These are phyloP conservation scores for Mylabris sibirica DNA, from an alignment of 2,888 invertebrate species.

Conservation along the genomic window DNA sequence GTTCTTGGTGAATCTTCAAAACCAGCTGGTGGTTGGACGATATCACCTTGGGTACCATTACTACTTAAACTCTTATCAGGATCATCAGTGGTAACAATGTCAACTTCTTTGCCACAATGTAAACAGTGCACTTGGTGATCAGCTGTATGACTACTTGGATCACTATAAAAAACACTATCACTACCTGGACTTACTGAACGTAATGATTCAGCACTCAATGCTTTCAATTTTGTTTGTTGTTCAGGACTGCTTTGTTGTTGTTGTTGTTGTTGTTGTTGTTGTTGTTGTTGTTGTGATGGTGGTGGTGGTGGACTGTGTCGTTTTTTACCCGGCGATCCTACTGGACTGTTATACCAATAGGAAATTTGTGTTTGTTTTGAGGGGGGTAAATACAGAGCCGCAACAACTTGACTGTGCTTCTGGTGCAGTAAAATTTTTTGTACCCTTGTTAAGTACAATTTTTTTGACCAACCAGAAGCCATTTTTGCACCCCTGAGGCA, in stretches of 20 bases:
- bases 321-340: slow-evolving; percentile 66
- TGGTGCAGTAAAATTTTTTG: too few relatives aligned
- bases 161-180: slow-evolving; percentile 89
- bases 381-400: too few relatives aligned
- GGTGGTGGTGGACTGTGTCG: slow-evolving; percentile 51
- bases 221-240: slow-evolving; percentile 68
- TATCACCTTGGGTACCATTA: slow-evolving; percentile 63
- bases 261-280: slow-evolving; percentile 55
- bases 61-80: slow-evolving; percentile 49
- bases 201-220: slow-evolving; percentile 85
- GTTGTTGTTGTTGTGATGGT: slow-evolving; percentile 56
- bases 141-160: slow-evolving; percentile 68
- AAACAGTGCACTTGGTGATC: slow-evolving; percentile 73
- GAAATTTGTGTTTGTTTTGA: slow-evolving; percentile 14
- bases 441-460: too few relatives aligned
- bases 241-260: slow-evolving; percentile 56
- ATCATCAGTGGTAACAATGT: slow-evolving; percentile 59
- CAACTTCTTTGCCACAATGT: slow-evolving; percentile 82
- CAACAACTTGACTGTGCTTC: too few relatives aligned
- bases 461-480: too few relatives aligned
- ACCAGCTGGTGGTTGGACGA: slow-evolving; percentile 87
- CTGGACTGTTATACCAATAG: slow-evolving; percentile 58
- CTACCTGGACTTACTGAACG: slow-evolving; percentile 91
- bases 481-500: too few relatives aligned
- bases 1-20: slow-evolving; percentile 82